Evolutionary conservation across 2,888 invertebrate genomes (phyloP), one percentile per base, ranked within the genome.

Genomic region (Agrochola lychnidis): DNA sequence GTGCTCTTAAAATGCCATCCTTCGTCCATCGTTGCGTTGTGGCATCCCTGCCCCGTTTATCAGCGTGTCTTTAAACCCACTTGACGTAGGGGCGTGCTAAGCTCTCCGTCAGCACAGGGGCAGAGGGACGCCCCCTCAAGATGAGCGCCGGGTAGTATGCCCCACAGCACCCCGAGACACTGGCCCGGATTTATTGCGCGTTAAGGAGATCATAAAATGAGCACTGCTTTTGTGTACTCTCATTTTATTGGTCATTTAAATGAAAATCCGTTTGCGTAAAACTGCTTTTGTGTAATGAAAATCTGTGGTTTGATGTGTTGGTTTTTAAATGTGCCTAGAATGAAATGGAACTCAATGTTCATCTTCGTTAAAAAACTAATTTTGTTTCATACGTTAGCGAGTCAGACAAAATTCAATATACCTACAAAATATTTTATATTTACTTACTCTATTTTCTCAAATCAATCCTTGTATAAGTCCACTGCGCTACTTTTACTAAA

Each of bases 181-280:
- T 57, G 69, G 67, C 79, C 57, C 76, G 78, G 84, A 83, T 87
- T 87, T 81, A 86, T 77, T 45, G 73, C 80, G 36, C 88, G 76
- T 80, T 87, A 87, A 83, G 85, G 75, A 76, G 78, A 81, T 85
- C 82, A 77, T 87, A 87, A 87, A 79, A 73, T 88, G 75, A 72
- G 66, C 64, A 76, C 69, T 74, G 78, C 78, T 77, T 83, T 78
- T 78, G 66, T 86, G 67, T 72, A 67, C 67, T 75, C 71, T 40
- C 64, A 40, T 71, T 79, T 64, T 79, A 79, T 77, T 73, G 63
- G 71, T 72, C 57, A 82, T 87, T 75, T 71, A 78, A 78, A 82
- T 85, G 81, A 70, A 84, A 84, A 84, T 80, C 70, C 56, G 75
- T 62, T 82, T 79, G 45, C 30, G 48, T 73, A 66, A 70, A 79